A percentile compares a stretch with the other conserved stretches of the same genome.
Conservation (phyloP, 2,888 invertebrate genomes). For the Callyntrura guangdongensis region DNA sequence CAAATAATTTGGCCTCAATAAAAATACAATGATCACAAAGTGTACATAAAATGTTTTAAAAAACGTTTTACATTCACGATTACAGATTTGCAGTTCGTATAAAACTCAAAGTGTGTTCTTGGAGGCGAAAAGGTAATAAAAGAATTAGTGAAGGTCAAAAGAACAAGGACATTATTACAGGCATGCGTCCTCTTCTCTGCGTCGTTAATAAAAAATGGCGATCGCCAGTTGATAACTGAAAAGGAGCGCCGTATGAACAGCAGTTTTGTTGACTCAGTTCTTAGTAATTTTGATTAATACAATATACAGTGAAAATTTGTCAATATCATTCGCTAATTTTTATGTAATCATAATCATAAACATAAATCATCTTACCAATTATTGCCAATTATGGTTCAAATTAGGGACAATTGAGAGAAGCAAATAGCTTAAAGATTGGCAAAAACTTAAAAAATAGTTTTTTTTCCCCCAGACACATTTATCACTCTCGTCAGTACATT, state of each 20-base stretch:
- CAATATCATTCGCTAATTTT: neutral
- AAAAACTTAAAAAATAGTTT: neutral
- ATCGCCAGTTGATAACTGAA: neutral
- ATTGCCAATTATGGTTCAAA: constrained; percentile 46
- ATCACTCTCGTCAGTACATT: neutral
- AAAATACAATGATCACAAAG: neutral
- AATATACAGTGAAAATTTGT: constrained; percentile 26
- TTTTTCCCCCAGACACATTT: neutral
- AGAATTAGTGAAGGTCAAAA: constrained; percentile 50
- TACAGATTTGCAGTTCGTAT: neutral
- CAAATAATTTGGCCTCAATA: constrained; percentile 43
- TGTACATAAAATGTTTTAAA: constrained; percentile 12
- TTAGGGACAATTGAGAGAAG: constrained; percentile 33
- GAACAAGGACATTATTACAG: constrained; percentile 13
- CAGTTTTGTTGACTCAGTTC: neutral
- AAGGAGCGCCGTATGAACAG: neutral
- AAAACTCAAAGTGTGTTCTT: constrained; percentile 6
- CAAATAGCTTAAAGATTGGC: neutral
- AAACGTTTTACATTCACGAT: constrained; percentile 44
- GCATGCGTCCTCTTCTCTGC: neutral
- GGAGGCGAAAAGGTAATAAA: constrained; percentile 30
- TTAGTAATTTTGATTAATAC: too few relatives aligned
- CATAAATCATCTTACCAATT: constrained; percentile 57
- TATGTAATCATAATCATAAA: neutral
- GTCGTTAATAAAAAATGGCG: neutral